Conservation (phyloP, 2,113 vertebrate species). For the Struthio camelus region DNA sequence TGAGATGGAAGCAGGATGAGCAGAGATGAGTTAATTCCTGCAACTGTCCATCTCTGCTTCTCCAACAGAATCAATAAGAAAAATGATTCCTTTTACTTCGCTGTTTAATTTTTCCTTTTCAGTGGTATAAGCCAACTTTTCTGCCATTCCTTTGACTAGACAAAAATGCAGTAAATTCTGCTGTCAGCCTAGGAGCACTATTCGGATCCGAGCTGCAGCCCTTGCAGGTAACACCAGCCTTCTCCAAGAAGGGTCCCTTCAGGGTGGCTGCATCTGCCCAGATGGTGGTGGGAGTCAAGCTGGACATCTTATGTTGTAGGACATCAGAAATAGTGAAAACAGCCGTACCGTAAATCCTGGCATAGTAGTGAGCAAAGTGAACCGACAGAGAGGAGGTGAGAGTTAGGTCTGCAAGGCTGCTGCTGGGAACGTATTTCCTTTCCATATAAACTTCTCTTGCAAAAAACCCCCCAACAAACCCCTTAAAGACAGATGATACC, state of each 20-base stretch:
- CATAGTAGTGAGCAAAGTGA: too few species aligned
- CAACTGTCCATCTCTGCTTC: background rate
- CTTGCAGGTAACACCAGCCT: background rate
- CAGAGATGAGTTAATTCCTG: background rate
- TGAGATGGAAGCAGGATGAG: background rate
- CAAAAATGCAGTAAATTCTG: background rate
- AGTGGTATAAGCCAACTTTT: background rate
- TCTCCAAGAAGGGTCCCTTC: background rate
- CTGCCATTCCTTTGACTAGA: background rate
- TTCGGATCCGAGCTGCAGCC: background rate
- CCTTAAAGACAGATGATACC: background rate
- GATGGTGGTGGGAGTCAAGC: background rate
- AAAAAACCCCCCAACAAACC: background rate
- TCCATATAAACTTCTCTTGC: background rate
- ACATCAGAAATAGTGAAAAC: background rate
- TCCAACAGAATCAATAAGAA: background rate
- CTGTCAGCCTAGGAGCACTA: background rate
- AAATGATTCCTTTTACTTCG: background rate
- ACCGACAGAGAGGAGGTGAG: too few species aligned
- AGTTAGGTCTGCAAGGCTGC: too few species aligned
- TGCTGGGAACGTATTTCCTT: background rate
- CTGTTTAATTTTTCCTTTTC: background rate
- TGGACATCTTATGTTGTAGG: too few species aligned
- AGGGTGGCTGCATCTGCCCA: background rate
- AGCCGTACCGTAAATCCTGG: too few species aligned